phyloP scores from a whole-genome alignment of 2,888 invertebrate genomes.

The Cheilosia urbana region DNA sequence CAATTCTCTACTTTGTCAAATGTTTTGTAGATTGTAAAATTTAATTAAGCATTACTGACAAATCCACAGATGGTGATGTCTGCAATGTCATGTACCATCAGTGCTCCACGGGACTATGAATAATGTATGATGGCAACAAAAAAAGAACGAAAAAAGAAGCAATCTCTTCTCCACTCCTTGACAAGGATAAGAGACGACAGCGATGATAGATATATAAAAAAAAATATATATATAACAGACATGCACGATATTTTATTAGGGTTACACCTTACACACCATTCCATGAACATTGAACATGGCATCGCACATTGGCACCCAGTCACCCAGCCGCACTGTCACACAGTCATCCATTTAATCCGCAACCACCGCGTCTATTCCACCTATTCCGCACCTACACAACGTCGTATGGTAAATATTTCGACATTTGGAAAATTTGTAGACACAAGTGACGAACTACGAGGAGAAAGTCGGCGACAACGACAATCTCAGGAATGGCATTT shows the following conservation, averaged over 20 bases:
- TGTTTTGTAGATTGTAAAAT: constrained; percentile 61
- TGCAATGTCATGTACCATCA: constrained; percentile 24
- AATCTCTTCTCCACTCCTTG: constrained; percentile 9
- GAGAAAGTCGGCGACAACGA: not conserved
- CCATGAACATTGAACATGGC: constrained; percentile 12
- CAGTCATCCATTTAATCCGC: constrained; percentile 5
- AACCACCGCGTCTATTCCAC: not conserved
- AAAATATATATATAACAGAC: not conserved
- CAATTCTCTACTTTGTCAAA: constrained; percentile 29
- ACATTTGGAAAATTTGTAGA: constrained; percentile 25
- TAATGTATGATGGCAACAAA: constrained; percentile 36
- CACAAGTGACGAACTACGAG: constrained; percentile 36
- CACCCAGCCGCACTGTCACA: not conserved
- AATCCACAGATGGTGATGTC: constrained; percentile 45
- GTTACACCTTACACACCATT: constrained; percentile 12
- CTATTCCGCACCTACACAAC: not conserved
- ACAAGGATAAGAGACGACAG: constrained; percentile 28
- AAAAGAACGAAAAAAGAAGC: constrained; percentile 1
- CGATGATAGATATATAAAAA: constrained; percentile 46
- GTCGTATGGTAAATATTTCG: constrained; percentile 20
- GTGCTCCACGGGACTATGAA: constrained; percentile 25
- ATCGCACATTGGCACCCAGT: constrained; percentile 34
- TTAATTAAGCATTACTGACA: constrained; percentile 56
- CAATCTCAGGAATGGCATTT: constrained; percentile 25
- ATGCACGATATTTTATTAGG: constrained; percentile 23